Conservation (phyloP, 2,797 vertebrate species). For the Prionace glauca region DNA sequence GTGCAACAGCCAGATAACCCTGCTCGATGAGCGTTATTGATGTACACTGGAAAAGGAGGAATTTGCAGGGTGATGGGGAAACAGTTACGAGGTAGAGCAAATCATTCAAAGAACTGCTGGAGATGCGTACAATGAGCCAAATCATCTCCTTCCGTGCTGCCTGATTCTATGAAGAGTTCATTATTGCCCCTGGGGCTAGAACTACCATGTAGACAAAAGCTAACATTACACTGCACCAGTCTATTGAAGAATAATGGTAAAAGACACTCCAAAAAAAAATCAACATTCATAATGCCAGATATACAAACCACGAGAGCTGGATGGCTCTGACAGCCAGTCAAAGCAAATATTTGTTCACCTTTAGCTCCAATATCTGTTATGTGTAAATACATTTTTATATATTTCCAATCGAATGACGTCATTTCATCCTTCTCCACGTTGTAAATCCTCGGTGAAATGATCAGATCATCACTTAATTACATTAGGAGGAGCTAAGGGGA, state of each 20-base stretch:
- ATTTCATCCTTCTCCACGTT: not conserved
- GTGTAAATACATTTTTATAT: not conserved
- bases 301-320: not conserved
- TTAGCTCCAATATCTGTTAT: not conserved
- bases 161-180: not conserved
- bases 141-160: not conserved
- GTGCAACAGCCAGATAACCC: not conserved
- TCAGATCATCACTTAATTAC: conserved; percentile 14
- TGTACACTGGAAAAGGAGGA: not conserved
- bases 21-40: not conserved
- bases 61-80: not conserved
- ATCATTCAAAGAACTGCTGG: not conserved
- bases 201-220: not conserved
- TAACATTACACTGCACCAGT: not conserved
- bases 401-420: not conserved
- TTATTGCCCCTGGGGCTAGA: not conserved
- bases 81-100: too few species aligned
- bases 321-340: not conserved
- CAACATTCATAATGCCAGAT: not conserved
- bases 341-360: not conserved
- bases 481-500: not conserved
- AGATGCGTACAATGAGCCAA: not conserved
- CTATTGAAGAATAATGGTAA: too few species aligned
- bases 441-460: not conserved
- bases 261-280: not conserved